Base-by-base conservation (phyloP, 2,797 vertebrate genomes). In the Melanotaenia nigrans region DNA sequence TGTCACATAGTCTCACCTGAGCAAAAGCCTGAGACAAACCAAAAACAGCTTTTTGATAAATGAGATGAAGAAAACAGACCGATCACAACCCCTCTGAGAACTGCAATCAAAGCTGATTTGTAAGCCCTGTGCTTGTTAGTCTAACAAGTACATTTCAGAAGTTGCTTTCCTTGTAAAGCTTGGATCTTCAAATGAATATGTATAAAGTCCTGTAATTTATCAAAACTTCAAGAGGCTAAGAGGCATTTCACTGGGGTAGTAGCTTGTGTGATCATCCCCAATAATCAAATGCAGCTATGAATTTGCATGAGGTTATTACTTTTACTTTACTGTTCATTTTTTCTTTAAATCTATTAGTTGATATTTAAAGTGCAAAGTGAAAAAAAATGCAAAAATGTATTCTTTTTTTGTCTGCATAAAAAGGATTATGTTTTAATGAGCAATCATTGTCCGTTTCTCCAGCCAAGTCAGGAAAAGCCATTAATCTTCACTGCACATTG, bases 1-100 rank as follows among this genome's bases (percentile, higher is more conserved):
- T 78, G 75, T 85, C 75, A 83, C 56, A 77, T 77, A 64, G 74
- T 73, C 73, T 86, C 85, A 85, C 79, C 86, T 85, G 51, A 77
- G 80, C 32, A 71, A 78, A 75, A 68, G 61, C 60, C 70, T 58
- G 66, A 53, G 60, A 67, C 61, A 58, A 59, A 73, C 28, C 38
- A 33, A 59, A 78, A 35, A 49, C 64, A 40, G 22, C 59, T 65
- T 3, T n/a, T 63, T 47, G 51, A 56, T 20, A 71, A 78, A 81
- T 68, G 63, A 78, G 45, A 73, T 2, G 78, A 72, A 61, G 63
- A 79, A 66, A 55, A 57, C 61, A 61, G 49, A 57, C 45, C 13
- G 65, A 78, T 54, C 42, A 6, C 9, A 60, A 54, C 42, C 53
- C 67, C 71, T 77, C 12, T 49, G 63, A 86, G 57, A 66, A 25